Conservation (phyloP, 2,113 vertebrate genomes). For the Corythaeola cristata region DNA sequence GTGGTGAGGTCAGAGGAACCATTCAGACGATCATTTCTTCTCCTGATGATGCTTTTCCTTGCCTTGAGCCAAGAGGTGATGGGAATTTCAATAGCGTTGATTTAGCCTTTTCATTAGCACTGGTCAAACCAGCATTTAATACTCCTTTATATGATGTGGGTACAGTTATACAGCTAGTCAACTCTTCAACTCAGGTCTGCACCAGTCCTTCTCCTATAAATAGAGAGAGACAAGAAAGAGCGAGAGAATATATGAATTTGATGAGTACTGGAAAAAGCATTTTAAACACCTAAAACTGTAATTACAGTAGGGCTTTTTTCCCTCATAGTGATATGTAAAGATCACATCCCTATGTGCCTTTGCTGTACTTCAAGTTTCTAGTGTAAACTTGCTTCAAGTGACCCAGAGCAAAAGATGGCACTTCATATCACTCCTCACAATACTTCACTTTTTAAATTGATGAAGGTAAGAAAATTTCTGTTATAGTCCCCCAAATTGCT, state of each 20-base stretch:
- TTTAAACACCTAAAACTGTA: not conserved
- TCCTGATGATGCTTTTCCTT: not conserved
- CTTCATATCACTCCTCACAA: not conserved
- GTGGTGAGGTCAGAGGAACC: not conserved
- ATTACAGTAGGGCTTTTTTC: not conserved
- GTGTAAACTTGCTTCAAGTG: not conserved
- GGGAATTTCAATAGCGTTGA: not conserved
- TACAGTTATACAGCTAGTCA: not conserved
- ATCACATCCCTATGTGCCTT: not conserved
- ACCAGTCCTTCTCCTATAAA: not conserved
- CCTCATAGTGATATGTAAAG: not conserved
- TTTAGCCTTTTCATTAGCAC: not conserved
- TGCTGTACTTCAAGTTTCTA: not conserved
- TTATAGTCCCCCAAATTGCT: not conserved
- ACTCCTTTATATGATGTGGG: not conserved
- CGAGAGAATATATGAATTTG: not conserved
- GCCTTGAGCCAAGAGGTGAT: not conserved
- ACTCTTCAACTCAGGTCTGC: not conserved
- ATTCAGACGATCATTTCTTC: not conserved
- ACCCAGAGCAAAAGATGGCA: not conserved
- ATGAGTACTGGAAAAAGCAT: not conserved
- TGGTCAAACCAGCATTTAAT: not conserved
- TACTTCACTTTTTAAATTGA: not conserved
- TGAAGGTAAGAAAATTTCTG: not conserved
- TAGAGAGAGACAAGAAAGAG: not conserved